A percentile compares a stretch with the other conserved stretches of the same genome.
These are phyloP conservation scores for Penaeus indicus DNA, from an alignment of 1,140 invertebrate genomes.

Conservation along the genomic window DNA sequence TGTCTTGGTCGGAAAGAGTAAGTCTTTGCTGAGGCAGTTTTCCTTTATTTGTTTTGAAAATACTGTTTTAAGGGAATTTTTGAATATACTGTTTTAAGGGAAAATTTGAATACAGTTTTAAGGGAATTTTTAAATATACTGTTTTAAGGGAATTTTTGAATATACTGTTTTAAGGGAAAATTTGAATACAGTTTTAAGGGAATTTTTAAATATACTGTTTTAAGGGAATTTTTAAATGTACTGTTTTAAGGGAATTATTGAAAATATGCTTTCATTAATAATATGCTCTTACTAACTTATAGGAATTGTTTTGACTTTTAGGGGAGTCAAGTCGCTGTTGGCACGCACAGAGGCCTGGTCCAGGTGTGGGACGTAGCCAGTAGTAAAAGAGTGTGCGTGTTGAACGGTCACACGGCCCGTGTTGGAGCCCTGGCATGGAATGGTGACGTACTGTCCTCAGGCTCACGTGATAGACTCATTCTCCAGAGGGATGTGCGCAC, in stretches of 20 bases:
- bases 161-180: no score
- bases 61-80: no score
- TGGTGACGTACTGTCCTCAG: slow-evolving; percentile 95
- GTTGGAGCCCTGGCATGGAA: slow-evolving; percentile 98
- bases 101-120: not conserved
- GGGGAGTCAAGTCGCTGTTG: slow-evolving; percentile 96
- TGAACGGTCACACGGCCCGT: slow-evolving; percentile 92
- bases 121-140: not conserved
- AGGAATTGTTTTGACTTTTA: slow-evolving; percentile 67
- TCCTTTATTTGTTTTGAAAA: not conserved
- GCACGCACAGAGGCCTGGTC: slow-evolving; percentile 96
- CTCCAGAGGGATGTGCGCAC: slow-evolving; percentile 94
- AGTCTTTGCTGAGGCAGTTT: slow-evolving; percentile 55
- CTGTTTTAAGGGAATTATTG: no score
- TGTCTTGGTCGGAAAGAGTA: slow-evolving; percentile 97
- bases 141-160: not conserved
- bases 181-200: no score
- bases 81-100: no score
- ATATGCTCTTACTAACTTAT: no score
- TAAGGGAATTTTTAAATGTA: no score
- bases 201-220: not conserved
- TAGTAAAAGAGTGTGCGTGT: slow-evolving; percentile 91
- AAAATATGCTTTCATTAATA: no score
- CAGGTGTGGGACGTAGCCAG: slow-evolving; percentile 97
- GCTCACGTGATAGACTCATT: slow-evolving; percentile 94